Evolutionary conservation across 2,113 vertebrate species (phyloP), one percentile per base, ranked within the genome.

Genomic region (Rattus rattus): DNA sequence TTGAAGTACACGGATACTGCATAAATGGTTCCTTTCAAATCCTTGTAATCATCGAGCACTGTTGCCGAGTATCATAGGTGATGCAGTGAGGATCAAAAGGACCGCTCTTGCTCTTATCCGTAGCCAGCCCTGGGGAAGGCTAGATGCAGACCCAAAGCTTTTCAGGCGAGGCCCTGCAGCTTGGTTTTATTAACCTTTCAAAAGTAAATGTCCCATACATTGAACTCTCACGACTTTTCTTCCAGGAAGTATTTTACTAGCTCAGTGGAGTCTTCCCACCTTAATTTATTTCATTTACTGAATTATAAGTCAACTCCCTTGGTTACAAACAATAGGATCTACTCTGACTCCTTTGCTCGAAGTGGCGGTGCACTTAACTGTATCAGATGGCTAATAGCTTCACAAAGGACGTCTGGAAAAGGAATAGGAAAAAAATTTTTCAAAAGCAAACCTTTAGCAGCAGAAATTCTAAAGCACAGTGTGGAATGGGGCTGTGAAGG

Each of bases 11-110:
- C 26, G 94, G 92, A 80, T 79, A 70, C 81, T 87, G 91, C 73
- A 52, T 13, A 88, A 87, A 79, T 86, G 52, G 52, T 70, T 89
- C 91, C 59, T 43, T 17, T 77, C 80, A 92, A 93, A 93, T 94
- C 61, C 49, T 69, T 70, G 80, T 16, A 69, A 67, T 52, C 43
- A 11, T 13, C 90, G 69, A 33, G 22, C 36, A 43, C 70, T 61
- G 91, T 56, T 85, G 56, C 30, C 13, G 30, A 54, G 30, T 79
- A 65, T 75, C 3, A 10, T 73, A 91, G 80, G 73, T 73, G 67
- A 70, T 47, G 11, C 22, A 12, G 0, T 63, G 22, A 96, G 72
- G 91, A 81, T 80, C 49, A 95, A n/a, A 54, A 77, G 70, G 22
- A 84, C 49, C 3, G 47, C 88, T 79, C 52, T 81, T 92, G 47